phyloP scores from a whole-genome alignment of 2,113 vertebrate genomes.

The Eurypyga helias region DNA sequence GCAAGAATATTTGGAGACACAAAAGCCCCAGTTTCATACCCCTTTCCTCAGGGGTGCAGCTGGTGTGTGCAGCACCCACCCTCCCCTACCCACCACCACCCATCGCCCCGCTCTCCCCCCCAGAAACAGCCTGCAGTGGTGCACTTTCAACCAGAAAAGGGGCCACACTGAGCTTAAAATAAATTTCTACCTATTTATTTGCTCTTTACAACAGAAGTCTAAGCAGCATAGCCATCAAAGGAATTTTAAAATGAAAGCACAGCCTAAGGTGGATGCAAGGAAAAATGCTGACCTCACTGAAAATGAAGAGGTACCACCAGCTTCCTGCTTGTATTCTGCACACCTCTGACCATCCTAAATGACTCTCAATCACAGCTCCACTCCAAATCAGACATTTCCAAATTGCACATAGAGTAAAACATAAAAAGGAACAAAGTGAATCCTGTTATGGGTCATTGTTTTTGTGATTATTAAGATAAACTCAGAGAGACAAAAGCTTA shows the following conservation, averaged over 20 bases:
- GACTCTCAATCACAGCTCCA: not conserved
- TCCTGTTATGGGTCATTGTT: not conserved
- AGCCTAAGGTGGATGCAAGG: not conserved
- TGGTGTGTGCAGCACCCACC: accelerated
- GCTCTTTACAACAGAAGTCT: not conserved
- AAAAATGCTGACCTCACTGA: not conserved
- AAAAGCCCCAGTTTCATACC: accelerated
- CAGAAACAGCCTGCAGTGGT: not conserved
- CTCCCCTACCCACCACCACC: not conserved
- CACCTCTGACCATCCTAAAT: not conserved
- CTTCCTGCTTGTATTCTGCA: not conserved
- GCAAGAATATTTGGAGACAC: not conserved
- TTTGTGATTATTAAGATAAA: conserved; percentile 16
- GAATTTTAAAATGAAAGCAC: not conserved
- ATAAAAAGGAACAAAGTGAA: not conserved
- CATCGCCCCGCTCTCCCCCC: no score
- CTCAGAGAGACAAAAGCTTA: not conserved
- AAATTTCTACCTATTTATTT: not conserved
- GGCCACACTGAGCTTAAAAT: not conserved
- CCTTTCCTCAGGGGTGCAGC: not conserved
- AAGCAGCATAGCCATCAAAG: not conserved
- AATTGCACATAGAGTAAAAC: not conserved
- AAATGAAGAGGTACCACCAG: not conserved
- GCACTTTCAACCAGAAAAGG: no score
- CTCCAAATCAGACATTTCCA: not conserved